A percentile compares a stretch with the other conserved stretches of the same genome.
Conservation (phyloP, 2,797 vertebrate genomes). For the Notamacropus eugenii region DNA sequence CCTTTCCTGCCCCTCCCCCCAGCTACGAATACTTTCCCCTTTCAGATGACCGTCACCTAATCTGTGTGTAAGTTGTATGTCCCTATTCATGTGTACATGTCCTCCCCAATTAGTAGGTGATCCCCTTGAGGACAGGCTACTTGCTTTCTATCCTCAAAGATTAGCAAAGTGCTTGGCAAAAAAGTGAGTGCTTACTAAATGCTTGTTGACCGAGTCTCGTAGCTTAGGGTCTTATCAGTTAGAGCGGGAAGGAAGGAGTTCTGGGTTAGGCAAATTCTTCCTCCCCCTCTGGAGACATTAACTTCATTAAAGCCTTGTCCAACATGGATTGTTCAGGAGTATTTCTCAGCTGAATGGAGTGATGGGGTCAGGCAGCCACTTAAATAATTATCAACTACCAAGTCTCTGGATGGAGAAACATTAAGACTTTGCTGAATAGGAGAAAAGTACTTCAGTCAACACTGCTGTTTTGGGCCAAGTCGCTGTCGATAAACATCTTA, state of each 20-base stretch:
- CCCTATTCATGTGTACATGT: background rate
- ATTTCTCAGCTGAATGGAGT: background rate
- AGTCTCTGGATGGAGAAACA: background rate
- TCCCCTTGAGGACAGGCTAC: background rate
- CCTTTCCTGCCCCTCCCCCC: background rate
- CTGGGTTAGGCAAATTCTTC: background rate
- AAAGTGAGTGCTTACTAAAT: background rate
- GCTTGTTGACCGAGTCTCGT: background rate
- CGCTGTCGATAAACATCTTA: background rate
- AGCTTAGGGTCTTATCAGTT: background rate
- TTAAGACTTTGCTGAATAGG: background rate
- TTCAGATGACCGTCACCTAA: background rate
- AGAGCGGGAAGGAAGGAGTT: background rate
- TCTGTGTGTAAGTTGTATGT: background rate
- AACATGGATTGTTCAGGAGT: background rate
- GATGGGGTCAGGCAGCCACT: background rate
- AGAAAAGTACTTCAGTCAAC: background rate
- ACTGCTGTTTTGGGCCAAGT: background rate
- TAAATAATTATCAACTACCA: background rate
- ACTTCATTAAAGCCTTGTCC: background rate
- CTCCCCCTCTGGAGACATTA: background rate
- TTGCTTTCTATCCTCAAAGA: background rate
- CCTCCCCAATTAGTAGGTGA: background rate
- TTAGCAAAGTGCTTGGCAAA: background rate
- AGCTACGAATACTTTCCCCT: background rate